Evolutionary conservation across 2,113 vertebrate species (phyloP), one percentile per base, ranked within the genome.

Genomic region (Callipepla californica): DNA sequence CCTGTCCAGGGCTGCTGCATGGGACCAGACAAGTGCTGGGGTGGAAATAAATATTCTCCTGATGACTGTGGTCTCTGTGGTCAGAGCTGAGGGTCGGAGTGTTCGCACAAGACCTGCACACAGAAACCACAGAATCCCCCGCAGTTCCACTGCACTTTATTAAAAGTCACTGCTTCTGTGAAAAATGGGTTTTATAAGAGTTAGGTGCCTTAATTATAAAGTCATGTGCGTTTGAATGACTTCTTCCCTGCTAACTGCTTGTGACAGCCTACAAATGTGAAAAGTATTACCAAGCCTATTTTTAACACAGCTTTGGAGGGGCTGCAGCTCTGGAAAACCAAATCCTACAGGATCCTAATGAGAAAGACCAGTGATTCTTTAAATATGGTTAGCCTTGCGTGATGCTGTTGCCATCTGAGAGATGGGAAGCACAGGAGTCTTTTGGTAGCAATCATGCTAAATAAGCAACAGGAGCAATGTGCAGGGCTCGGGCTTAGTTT

Each of bases 241-340:
- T 95, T 91, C 61, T 34, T 97, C 80, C 47, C 88, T 65, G 77
- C 90, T 95, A 96, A 97, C 91, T 32, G 1, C 92, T 95, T 96
- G 80, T 84, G 96, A 94, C 95, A 97, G 96, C 90, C 91, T 97
- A 96, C 95, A 96, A 96, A 97, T 97, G 97, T 95, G 94, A 97
- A 97, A 97, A 97, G 92, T 95, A 97, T 97, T 95, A 95, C 95
- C 91, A 80, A 93, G 53, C 77, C 93, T 97, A 95, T 97, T 97
- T 97, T 97, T 97, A 97, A 96, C 58, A 3, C 80, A 94, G 80
- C 88, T 91, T 92, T 94, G 94, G 95, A 96, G 97, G 95, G 91
- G 69, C 91, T 85, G 86, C 73, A 89, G 73, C 51, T 92, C 85
- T 83, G 88, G 90, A 90, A 93, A 96, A 81, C 78, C 86, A 90